Evolutionary conservation across 2,797 vertebrate species (phyloP), one percentile per base, ranked within the genome.

Genomic region (Sebastes taczanowskii): DNA sequence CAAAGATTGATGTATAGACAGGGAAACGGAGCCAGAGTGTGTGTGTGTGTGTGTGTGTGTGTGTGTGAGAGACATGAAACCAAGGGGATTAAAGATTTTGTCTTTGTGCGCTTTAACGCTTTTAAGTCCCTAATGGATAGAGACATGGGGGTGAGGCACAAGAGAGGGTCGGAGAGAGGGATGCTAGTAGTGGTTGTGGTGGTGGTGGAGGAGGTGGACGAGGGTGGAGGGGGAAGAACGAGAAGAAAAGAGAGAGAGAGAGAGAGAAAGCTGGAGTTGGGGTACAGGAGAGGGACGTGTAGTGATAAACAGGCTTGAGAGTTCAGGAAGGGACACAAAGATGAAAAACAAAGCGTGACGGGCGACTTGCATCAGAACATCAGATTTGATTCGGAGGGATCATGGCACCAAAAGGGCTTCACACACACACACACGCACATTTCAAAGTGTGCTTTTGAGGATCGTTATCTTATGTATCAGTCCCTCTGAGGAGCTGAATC

Each of bases 81-180:
- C 62, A 71, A 60, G n/a, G 16, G 72, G 85, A 90, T 88, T 85
- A 86, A 80, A 83, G 85, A 88, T 82, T 83, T 75, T 70, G 82
- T 88, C 89, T 90, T 88, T 77, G 84, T 69, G 78, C 56, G 35
- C 79, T 91, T 86, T 89, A 90, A 82, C 7, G 75, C 88, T 92
- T 94, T 93, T 85, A 93, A 92, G 90, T 89, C 80, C 65, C 83
- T 92, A 91, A 94, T 93, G 90, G 88, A 89, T 80, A 71, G 82
- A 89, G 91, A 92, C 91, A 83, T 46, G 81, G 78, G 71, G 67
- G 75, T 60, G 78, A 88, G 81, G 86, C 71, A 87, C 79, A 70
- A 65, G 77, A 86, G 85, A 82, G 84, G 86, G 78, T 34, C 1
- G 20, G 68, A 78, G 74, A 87, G 77, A 63, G 72, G 75, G 77